Conservation (phyloP, 2,113 vertebrate genomes). For the Butorides virescens region DNA sequence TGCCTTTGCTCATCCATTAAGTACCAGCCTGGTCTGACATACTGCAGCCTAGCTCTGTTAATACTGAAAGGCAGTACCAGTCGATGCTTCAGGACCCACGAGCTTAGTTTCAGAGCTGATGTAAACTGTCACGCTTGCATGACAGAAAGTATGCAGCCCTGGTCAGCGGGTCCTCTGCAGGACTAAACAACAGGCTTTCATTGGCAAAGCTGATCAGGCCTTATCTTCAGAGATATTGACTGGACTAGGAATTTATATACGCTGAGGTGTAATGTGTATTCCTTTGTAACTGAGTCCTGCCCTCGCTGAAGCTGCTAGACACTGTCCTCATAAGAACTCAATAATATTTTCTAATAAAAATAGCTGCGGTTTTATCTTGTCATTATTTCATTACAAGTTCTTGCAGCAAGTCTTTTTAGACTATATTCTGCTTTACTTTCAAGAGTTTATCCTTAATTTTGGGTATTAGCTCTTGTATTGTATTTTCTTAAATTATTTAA, state of each 20-base stretch:
- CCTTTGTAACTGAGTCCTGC: neutral
- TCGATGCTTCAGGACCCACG: accelerated
- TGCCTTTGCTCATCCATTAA: neutral
- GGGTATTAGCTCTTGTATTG: neutral
- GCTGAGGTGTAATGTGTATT: neutral
- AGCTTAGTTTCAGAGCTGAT: neutral
- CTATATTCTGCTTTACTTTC: neutral
- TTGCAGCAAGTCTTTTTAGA: neutral
- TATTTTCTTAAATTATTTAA: neutral
- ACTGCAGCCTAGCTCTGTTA: neutral
- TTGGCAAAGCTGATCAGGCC: neutral
- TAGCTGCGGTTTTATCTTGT: neutral
- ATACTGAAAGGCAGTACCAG: neutral
- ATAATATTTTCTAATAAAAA: neutral
- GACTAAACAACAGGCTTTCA: neutral
- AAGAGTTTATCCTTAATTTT: neutral
- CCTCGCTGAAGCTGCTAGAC: neutral
- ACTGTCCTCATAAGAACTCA: neutral
- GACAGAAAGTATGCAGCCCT: neutral
- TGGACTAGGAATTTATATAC: neutral
- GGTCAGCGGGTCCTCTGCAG: neutral
- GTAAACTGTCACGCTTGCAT: neutral
- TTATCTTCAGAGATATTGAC: neutral
- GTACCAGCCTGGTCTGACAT: neutral
- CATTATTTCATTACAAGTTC: neutral